Conservation (phyloP, 2,113 vertebrate species). For the Caranx melampygus region DNA sequence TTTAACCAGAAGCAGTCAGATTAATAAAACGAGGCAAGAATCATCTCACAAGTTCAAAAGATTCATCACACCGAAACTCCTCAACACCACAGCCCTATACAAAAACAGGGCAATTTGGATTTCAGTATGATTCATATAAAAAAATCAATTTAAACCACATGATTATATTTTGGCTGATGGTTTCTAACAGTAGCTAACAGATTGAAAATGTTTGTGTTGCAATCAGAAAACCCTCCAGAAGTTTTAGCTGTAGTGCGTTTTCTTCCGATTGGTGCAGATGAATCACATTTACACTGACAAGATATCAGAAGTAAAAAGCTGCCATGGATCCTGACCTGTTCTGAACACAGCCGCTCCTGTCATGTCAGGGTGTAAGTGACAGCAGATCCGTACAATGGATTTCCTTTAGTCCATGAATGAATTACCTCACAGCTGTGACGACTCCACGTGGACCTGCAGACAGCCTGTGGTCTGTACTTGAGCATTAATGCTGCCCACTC, state of each 20-base stretch:
- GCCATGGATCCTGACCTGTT: background rate
- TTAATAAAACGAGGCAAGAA: slow-evolving; percentile 3
- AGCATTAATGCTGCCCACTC: slow-evolving; percentile 28
- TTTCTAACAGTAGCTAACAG: background rate
- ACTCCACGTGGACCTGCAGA: background rate
- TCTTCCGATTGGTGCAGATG: background rate
- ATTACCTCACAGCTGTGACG: slow-evolving; percentile 26
- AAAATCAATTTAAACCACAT: slow-evolving; percentile 13
- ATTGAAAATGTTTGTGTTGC: slow-evolving; percentile 14
- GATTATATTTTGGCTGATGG: background rate
- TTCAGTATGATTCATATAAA: slow-evolving; percentile 11
- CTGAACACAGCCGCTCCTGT: background rate
- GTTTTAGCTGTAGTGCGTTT: background rate
- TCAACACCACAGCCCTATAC: background rate
- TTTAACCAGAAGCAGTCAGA: slow-evolving; percentile 53
- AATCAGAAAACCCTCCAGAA: slow-evolving; percentile 3
- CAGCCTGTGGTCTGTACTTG: slow-evolving; percentile 22
- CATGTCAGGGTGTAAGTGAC: slow-evolving; percentile 2
- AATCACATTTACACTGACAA: background rate
- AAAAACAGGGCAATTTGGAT: slow-evolving; percentile 9
- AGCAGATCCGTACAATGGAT: background rate
- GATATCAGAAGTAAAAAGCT: background rate
- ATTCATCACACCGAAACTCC: slow-evolving; percentile 8
- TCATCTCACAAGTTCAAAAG: slow-evolving; percentile 23
- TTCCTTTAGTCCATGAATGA: slow-evolving; percentile 1